phyloP scores from a whole-genome alignment of 2,797 vertebrate genomes.

The Rhinophrynus dorsalis region DNA sequence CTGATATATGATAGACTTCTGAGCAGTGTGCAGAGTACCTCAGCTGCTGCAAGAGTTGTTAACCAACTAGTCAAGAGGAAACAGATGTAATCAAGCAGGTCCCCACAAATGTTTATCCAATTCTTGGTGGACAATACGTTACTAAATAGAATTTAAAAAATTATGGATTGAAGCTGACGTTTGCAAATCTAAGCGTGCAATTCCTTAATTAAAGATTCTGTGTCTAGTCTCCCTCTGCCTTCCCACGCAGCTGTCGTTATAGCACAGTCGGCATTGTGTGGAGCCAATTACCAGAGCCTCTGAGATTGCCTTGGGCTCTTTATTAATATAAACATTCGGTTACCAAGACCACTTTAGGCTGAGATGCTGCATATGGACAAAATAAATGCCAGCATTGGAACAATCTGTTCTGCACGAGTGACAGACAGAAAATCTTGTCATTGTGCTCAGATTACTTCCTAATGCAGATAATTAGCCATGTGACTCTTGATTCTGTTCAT shows the following conservation, averaged over 20 bases:
- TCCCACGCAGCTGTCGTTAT: conserved; percentile 29
- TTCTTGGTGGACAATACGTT: no score
- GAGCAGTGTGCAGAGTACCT: no score
- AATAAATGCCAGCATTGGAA: conserved; percentile 28
- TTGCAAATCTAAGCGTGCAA: background rate
- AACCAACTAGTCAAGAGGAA: no score
- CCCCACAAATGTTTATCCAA: no score
- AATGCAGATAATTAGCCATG: conserved; percentile 67
- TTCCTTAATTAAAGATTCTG: conserved; percentile 6
- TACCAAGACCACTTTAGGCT: conserved; percentile 22
- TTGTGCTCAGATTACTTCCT: conserved; percentile 46
- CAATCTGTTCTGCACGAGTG: conserved; percentile 22
- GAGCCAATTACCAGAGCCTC: conserved; percentile 41
- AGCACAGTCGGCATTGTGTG: conserved; percentile 31
- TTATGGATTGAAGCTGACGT: no score
- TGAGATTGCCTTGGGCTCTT: conserved; percentile 35
- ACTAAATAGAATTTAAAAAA: no score
- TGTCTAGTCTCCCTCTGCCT: conserved; percentile 1
- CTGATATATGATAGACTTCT: no score
- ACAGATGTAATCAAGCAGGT: no score
- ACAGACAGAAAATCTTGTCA: conserved; percentile 49
- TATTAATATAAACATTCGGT: conserved; percentile 46
- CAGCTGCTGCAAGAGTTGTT: no score
- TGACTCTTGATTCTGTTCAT: conserved; percentile 63
- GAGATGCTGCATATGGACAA: conserved; percentile 33